Evolutionary conservation across 2,113 vertebrate genomes (phyloP), one percentile per base, ranked within the genome.

Genomic region (Cathartes aura): DNA sequence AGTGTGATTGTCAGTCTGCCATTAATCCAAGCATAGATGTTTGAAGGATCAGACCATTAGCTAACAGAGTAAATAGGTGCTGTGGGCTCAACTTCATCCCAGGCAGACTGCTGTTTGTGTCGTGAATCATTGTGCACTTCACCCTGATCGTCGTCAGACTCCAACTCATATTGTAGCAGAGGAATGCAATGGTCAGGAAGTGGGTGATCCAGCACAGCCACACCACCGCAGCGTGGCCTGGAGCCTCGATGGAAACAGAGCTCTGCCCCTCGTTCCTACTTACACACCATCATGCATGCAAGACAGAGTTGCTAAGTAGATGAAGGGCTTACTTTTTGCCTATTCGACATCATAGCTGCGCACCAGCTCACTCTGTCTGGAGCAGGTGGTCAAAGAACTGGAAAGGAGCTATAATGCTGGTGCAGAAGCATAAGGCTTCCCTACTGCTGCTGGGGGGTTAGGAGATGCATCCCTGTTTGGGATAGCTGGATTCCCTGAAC

Each of bases 71-170:
- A 83, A 75, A 74, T 17, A n/a, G 50, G 15, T 87, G 21, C 7
- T 34, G 23, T 75, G 58, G 52, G 24, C 42, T 38, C 53, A 67
- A 24, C 29, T 76, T 81, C 66, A 64, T 27, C 9, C 52, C 45
- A 64, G 21, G 15, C 4, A 22, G 30, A 53, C 21, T 29, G 5
- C n/a, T 87, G 15, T 24, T 52, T 32, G 20, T 36, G 24, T 58
- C 58, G 56, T 0, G 2, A 73, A 21, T 72, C 52, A 62, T 14
- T 15, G 11, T 47, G 12, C 18, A 29, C 7, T 50, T 86, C 82
- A 62, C 6, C 12, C 47, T 55, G 17, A n/a, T 40, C 0, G 0
- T 32, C 2, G 3, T 52, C 43, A 59, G 50, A 47, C 38, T 38
- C 29, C 3, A 2, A 29, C 32, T 27, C 3, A 0, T 38, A 52